phyloP scores from a whole-genome alignment of 2,888 invertebrate genomes.

The Piscicola geometra region DNA sequence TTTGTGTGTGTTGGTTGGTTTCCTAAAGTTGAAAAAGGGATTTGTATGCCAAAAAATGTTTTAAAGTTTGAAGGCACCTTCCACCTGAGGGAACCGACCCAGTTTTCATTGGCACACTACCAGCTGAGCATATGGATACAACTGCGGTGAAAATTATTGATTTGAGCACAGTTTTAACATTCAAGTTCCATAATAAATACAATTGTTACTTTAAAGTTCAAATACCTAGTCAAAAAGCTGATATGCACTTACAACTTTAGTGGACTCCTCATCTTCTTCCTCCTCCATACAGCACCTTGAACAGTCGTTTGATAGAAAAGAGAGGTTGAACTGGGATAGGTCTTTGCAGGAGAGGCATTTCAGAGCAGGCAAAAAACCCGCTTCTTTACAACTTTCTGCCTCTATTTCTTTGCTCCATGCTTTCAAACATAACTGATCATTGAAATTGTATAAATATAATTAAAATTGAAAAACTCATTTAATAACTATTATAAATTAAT shows the following conservation, averaged over 20 bases:
- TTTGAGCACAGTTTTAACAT: neutral
- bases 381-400: constrained; percentile 63
- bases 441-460: too few species aligned
- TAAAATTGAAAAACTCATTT: neutral
- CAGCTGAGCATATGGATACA: constrained; percentile 82
- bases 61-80: constrained; percentile 60
- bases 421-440: constrained; percentile 35
- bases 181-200: neutral
- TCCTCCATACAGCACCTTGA: constrained; percentile 57
- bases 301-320: constrained; percentile 59
- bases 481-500: neutral
- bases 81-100: constrained; percentile 93
- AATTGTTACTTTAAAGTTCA: neutral
- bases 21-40: too few species aligned
- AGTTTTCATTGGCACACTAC: constrained; percentile 98
- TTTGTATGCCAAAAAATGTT: too few species aligned
- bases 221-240: neutral
- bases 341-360: constrained; percentile 83
- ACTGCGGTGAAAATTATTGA: constrained; percentile 53
- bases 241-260: neutral
- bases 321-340: constrained; percentile 70
- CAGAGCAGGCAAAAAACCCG: constrained; percentile 80
- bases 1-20: too few species aligned
- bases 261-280: constrained; percentile 53
- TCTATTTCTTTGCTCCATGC: constrained; percentile 37